These are phyloP conservation scores for Orgyia antiqua DNA, from an alignment of 2,888 invertebrate genomes.

Conservation along the genomic window DNA sequence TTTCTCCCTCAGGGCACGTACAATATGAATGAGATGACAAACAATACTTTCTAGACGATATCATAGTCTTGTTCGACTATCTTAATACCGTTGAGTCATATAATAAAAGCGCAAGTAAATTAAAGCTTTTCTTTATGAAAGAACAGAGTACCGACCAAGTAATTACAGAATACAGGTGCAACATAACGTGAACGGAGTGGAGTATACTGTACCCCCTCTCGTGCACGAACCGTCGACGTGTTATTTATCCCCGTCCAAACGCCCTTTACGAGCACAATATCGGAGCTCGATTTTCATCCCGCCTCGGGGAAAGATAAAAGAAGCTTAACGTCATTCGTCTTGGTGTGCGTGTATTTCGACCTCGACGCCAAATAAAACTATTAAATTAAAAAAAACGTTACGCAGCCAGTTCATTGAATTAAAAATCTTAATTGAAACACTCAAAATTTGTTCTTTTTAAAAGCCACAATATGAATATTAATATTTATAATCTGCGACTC, in stretches of 20 bases:
- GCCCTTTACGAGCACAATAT: constrained; percentile 63
- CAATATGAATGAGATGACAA: constrained; percentile 13
- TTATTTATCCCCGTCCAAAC: constrained; percentile 60
- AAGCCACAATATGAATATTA: constrained; percentile 46
- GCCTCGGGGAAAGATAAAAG: constrained; percentile 53
- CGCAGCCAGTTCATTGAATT: constrained; percentile 19
- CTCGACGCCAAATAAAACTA: constrained; percentile 40
- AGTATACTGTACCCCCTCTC: constrained; percentile 18
- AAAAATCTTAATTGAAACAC: constrained; percentile 30
- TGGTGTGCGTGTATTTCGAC: constrained; percentile 26
- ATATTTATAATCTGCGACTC: constrained; percentile 63
- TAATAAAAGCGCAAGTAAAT: constrained; percentile 5
- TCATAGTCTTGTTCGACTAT: too few relatives aligned
- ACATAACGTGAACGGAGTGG: not conserved
- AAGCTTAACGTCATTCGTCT: constrained; percentile 36
- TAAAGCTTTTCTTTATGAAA: constrained; percentile 6
- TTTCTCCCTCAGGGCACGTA: constrained; percentile 4
- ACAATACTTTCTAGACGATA: constrained; percentile 1
- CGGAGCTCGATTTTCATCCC: constrained; percentile 52
- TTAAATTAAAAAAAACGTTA: constrained; percentile 47
- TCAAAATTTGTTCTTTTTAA: constrained; percentile 44
- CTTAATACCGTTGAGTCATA: not conserved
- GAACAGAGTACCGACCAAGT: constrained; percentile 8
- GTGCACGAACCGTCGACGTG: constrained; percentile 39
- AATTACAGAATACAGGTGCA: constrained; percentile 7